Base-by-base conservation (phyloP, 2,113 vertebrate genomes). In the Callaeas wilsoni region DNA sequence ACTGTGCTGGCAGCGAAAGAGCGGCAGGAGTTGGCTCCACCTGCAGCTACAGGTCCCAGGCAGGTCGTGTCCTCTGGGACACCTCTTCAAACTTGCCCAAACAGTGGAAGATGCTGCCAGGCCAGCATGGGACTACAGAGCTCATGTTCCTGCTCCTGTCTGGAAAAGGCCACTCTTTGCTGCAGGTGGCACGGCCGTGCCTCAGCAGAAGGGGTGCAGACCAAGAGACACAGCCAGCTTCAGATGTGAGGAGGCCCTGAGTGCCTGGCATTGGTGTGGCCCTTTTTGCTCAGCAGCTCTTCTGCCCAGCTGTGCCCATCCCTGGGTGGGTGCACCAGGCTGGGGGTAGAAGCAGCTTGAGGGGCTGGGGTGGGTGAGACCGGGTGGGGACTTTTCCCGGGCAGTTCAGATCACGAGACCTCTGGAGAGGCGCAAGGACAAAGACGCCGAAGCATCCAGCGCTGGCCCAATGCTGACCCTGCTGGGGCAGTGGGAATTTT, bases 361-460 rank as follows among this genome's bases (percentile, higher is more conserved):
- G 55, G 55, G 33, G 47, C 9, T 33, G 30, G 41, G 23, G 41
- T 55, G 37, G 21, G 9, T 16, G 42, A 56, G 16, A 35, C 41
- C 19, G 18, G 49, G 25, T 47, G 25, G 47, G 29, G 25, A 70
- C 9, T 56, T 71, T 8, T 32, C 65, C 18, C 33, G 42, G 35
- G 57, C 15, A 15, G 6, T 33, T 84, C 12, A 16, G 27, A 21
- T 18, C 33, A 17, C 0, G 0, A 63, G 26, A 35, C 12, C 35
- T 35, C 26, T 0, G 0, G 35, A 56, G 64, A 50, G 7, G 15
- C 0, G 0, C 15, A 16, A 57, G 32, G 57, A 50, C 23, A 42
- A 41, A 84, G 49, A 63, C 22, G 1, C 42, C 12, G 33, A 77
- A 44, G 49, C 27, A 37, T 44, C 33, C 50, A 37, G 27, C 0